Conservation (phyloP, 1,140 invertebrate genomes). For the Sitodiplosis mosellana region DNA sequence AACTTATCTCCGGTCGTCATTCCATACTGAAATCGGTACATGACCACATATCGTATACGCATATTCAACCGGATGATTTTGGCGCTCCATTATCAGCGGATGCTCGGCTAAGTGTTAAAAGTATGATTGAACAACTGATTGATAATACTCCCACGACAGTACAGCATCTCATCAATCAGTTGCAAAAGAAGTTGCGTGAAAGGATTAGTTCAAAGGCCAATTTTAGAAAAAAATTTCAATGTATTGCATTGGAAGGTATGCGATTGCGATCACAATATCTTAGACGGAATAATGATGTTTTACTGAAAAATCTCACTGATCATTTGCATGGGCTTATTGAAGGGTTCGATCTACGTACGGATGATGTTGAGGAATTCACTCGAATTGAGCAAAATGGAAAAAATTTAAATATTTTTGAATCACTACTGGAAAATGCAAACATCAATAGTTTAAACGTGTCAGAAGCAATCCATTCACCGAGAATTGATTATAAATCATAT, state of each 20-base stretch:
- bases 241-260: not conserved
- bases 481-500: not conserved
- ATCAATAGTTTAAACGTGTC: too few species aligned
- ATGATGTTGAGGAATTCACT: not conserved
- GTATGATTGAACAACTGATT: not conserved
- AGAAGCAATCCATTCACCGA: not conserved
- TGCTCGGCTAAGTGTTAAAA: not conserved
- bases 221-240: not conserved
- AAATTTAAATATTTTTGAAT: not conserved
- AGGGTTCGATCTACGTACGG: not conserved
- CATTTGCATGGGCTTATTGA: not conserved
- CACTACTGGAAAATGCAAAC: not conserved
- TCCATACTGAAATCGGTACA: not conserved
- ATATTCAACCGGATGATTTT: not conserved
- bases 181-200: not conserved
- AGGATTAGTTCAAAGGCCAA: not conserved
- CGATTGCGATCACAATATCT: not conserved
- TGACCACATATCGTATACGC: not conserved
- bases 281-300: not conserved
- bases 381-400: not conserved
- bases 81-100: not conserved
- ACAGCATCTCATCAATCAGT: not conserved
- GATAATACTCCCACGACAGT: not conserved
- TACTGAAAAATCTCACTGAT: not conserved
- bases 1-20: not conserved